phyloP scores from a whole-genome alignment of 2,113 vertebrate species.

The Mobula birostris region DNA sequence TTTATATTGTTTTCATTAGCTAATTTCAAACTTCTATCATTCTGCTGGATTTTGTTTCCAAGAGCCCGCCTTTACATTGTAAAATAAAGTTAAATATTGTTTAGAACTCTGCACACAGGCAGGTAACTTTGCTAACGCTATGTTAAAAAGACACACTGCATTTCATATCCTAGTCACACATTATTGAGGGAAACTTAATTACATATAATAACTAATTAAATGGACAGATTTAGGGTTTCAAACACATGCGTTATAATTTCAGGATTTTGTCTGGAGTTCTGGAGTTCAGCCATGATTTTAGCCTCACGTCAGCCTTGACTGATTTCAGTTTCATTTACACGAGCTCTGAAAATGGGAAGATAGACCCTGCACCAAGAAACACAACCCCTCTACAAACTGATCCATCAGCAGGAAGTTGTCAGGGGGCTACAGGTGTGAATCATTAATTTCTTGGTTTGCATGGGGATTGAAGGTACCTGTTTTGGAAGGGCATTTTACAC shows the following conservation, averaged over 20 bases:
- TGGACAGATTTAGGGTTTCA: neutral
- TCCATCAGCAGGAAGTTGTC: neutral
- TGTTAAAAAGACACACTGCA: neutral
- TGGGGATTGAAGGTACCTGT: too few species aligned
- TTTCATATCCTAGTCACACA: neutral
- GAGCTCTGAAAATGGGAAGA: neutral
- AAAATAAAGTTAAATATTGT: neutral
- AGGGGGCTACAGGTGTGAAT: neutral
- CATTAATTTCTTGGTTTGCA: neutral
- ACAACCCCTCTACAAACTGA: neutral
- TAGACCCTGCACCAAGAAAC: neutral
- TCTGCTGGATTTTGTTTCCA: neutral
- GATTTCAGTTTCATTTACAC: neutral
- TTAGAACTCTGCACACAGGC: neutral
- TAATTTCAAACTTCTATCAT: too few species aligned
- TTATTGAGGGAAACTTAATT: neutral
- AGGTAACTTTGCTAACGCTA: neutral
- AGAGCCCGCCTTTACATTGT: neutral
- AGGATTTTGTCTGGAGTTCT: neutral
- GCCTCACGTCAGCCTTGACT: neutral
- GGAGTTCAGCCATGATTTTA: neutral
- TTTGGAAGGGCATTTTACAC: too few species aligned
- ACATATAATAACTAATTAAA: neutral
- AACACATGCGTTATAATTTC: neutral
- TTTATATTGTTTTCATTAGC: too few species aligned